Evolutionary conservation across 30 jellyfish, hydroid and myxozoan genomes (phyloP).

Genomic region (Cassiopea xamachana): DNA sequence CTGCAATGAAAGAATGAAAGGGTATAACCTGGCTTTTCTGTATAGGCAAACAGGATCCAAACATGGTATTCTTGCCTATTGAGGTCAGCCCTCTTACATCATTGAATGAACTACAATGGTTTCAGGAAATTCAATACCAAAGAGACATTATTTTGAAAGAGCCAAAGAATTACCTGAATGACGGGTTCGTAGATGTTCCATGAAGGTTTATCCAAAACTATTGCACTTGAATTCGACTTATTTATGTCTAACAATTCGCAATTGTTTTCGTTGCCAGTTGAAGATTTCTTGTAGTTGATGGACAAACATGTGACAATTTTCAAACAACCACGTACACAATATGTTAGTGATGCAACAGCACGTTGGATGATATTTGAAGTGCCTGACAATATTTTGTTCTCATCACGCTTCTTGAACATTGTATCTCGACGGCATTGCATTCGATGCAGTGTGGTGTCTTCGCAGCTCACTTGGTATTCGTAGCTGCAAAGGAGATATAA

Average conservation of each 20-base stretch:
- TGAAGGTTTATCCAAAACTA: neutral
- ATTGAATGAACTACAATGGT: too few species aligned
- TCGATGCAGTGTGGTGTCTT: neutral
- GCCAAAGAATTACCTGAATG: conserved; percentile 11
- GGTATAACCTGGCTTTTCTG: too few species aligned
- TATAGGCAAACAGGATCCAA: too few species aligned
- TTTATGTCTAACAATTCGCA: conserved; percentile 29
- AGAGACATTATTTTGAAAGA: neutral
- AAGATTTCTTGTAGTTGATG: neutral
- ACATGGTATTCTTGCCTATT: too few species aligned
- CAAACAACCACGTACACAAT: conserved; percentile 22
- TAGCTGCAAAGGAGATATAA: neutral
- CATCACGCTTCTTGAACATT: conserved; percentile 10
- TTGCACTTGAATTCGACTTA: conserved; percentile 7
- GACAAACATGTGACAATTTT: neutral
- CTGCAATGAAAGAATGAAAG: too few species aligned
- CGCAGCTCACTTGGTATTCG: neutral
- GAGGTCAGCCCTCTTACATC: too few species aligned
- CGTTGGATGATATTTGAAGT: neutral
- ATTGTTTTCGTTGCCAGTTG: conserved; percentile 3
- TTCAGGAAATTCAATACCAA: neutral
- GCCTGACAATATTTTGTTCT: conserved; percentile 5
- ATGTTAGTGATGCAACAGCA: neutral
- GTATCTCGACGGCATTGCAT: conserved; percentile 31
- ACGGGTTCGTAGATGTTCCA: conserved; percentile 42